Evolutionary conservation across 23 tunicate genomes (phyloP).

Genomic region (Ciona savignyi): DNA sequence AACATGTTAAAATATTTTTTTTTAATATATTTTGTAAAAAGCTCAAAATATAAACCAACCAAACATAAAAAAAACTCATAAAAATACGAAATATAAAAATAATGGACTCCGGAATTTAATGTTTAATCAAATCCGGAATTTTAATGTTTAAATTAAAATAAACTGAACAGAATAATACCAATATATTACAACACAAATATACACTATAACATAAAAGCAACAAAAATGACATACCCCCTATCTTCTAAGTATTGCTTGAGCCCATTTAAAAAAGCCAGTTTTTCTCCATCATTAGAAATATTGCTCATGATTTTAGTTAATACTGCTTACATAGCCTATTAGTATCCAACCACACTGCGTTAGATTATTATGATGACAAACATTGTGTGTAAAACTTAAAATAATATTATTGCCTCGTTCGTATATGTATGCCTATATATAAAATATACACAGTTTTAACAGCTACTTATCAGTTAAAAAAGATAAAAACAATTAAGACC

Average conservation of each 20-base stretch:
- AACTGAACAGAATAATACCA: neutral
- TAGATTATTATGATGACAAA: too few species aligned
- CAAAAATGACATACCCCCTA: constrained; percentile 70
- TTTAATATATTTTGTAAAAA: neutral
- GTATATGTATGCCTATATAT: too few species aligned
- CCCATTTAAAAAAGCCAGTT: constrained; percentile 74
- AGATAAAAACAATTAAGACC: too few species aligned
- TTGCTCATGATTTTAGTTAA: neutral
- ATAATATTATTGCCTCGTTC: too few species aligned
- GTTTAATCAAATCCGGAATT: neutral
- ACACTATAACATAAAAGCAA: too few species aligned
- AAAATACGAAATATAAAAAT: neutral
- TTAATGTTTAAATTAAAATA: neutral
- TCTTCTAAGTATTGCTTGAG: constrained; percentile 74
- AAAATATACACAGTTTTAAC: too few species aligned
- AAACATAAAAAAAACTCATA: neutral
- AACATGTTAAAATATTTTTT: neutral
- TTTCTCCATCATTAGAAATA: constrained; percentile 48
- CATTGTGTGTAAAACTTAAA: too few species aligned
- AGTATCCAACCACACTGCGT: neutral
- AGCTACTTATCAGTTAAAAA: too few species aligned
- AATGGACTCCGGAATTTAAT: neutral
- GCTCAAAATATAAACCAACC: neutral
- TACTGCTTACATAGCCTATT: constrained; percentile 1
- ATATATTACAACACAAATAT: too few species aligned